Conservation (phyloP, 2,888 invertebrate species). For the Drosophila subsilvestris region DNA sequence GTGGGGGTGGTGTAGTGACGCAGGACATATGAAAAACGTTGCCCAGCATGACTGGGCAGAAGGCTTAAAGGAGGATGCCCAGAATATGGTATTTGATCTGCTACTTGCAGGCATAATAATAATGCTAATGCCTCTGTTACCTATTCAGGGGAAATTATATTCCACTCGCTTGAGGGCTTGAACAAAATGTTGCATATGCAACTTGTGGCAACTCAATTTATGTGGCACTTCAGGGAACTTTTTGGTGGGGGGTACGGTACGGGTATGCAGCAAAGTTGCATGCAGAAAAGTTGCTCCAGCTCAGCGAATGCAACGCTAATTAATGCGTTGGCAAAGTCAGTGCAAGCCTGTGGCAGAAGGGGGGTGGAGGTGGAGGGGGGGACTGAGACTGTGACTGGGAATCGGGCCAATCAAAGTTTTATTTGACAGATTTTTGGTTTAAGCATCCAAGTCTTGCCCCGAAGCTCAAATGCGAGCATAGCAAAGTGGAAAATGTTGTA, state of each 20-base stretch:
- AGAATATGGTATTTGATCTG: slow-evolving; percentile 2
- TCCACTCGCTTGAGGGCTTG: slow-evolving; percentile 6
- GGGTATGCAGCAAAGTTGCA: slow-evolving; percentile 66
- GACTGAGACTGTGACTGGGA: slow-evolving; percentile 15
- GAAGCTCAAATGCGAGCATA: neutral
- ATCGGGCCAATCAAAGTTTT: slow-evolving; percentile 63
- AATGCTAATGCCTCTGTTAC: slow-evolving; percentile 20
- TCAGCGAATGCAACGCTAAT: slow-evolving; percentile 56
- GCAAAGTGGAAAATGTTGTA: slow-evolving; percentile 49
- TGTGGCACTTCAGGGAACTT: slow-evolving; percentile 28
- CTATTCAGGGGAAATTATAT: slow-evolving; percentile 13
- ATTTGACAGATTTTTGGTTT: slow-evolving; percentile 45
- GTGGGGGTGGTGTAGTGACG: neutral
- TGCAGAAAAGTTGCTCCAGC: slow-evolving; percentile 64
- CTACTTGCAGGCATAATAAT: slow-evolving; percentile 30
- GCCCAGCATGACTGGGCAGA: slow-evolving; percentile 34
- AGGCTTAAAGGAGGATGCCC: slow-evolving; percentile 6
- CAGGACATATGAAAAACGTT: slow-evolving; percentile 63
- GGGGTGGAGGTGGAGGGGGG: neutral
- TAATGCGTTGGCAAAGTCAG: slow-evolving; percentile 54
- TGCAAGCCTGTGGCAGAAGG: neutral
- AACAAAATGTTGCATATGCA: slow-evolving; percentile 34
- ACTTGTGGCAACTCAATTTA: slow-evolving; percentile 28
- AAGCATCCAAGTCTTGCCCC: slow-evolving; percentile 40
- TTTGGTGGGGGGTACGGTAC: slow-evolving; percentile 5